Conservation (phyloP, 1,140 invertebrate genomes). For the Philotrypesis tridentata region DNA sequence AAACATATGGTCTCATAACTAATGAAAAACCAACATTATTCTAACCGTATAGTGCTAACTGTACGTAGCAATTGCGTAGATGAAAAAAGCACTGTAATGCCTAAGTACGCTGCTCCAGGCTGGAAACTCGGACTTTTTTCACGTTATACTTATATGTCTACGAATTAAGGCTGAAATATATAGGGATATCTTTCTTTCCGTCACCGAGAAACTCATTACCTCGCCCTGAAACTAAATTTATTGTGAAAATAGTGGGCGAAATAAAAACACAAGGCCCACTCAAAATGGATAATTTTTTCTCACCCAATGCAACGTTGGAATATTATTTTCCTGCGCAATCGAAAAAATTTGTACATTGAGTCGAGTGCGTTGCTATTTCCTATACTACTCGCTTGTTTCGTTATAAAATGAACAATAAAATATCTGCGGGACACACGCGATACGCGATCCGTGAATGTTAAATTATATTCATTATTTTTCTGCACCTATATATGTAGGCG, state of each 20-base stretch:
- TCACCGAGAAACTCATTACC: slow-evolving; percentile 16
- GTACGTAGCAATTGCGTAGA: slow-evolving; percentile 69
- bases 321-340: too few species aligned
- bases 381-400: too few species aligned
- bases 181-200: not conserved
- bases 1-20: slow-evolving; percentile 60
- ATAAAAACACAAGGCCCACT: not conserved
- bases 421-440: too few species aligned
- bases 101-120: slow-evolving; percentile 56
- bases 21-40: slow-evolving; percentile 59
- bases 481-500: too few species aligned
- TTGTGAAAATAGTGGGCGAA: not conserved
- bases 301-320: too few species aligned
- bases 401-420: too few species aligned
- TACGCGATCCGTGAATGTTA: too few species aligned
- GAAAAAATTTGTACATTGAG: too few species aligned
- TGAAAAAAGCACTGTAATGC: slow-evolving; percentile 62
- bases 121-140: slow-evolving; percentile 52
- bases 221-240: slow-evolving; percentile 6
- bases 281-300: not conserved
- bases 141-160: not conserved
- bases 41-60: slow-evolving; percentile 69
- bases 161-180: not conserved
- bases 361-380: too few species aligned
- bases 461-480: too few species aligned